A percentile compares a stretch with the other conserved stretches of the same genome.
These are phyloP conservation scores for Acromyrmex heyeri DNA, from an alignment of 1,140 invertebrate species.

Conservation along the genomic window DNA sequence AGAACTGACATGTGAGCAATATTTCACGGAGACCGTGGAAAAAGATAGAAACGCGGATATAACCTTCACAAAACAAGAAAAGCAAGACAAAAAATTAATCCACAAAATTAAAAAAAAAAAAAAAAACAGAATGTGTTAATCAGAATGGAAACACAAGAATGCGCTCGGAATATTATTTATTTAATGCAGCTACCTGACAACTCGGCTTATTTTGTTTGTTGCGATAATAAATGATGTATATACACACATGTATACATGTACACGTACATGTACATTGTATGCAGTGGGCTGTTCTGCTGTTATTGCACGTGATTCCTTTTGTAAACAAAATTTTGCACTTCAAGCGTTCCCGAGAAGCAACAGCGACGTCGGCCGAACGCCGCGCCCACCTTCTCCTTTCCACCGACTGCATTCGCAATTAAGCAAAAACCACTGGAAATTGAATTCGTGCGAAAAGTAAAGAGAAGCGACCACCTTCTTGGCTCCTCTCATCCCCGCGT, in stretches of 20 bases:
- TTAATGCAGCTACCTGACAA: background rate
- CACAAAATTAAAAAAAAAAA: background rate
- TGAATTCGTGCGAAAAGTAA: constrained; percentile 78
- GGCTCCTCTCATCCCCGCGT: constrained; percentile 1
- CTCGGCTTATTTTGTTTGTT: constrained; percentile 4
- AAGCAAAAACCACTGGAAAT: constrained; percentile 79
- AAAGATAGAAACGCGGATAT: constrained; percentile 42
- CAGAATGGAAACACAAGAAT: background rate
- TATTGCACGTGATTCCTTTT: constrained; percentile 29
- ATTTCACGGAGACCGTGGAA: background rate
- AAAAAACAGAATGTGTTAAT: background rate
- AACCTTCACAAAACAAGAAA: constrained; percentile 19
- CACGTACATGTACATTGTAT: background rate
- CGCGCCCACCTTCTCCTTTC: constrained; percentile 32
- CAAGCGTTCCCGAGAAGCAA: background rate
- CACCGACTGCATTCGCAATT: constrained; percentile 70
- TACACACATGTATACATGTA: too few relatives aligned
- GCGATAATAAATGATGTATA: background rate
- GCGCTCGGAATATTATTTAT: background rate
- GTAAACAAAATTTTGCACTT: constrained; percentile 38
- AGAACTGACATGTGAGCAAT: too few relatives aligned
- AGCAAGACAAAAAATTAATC: background rate
- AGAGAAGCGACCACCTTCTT: constrained; percentile 66
- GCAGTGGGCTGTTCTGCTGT: background rate
- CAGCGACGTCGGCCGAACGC: constrained; percentile 2